phyloP scores from a whole-genome alignment of 2,888 invertebrate species.

The Campoplex nolae region DNA sequence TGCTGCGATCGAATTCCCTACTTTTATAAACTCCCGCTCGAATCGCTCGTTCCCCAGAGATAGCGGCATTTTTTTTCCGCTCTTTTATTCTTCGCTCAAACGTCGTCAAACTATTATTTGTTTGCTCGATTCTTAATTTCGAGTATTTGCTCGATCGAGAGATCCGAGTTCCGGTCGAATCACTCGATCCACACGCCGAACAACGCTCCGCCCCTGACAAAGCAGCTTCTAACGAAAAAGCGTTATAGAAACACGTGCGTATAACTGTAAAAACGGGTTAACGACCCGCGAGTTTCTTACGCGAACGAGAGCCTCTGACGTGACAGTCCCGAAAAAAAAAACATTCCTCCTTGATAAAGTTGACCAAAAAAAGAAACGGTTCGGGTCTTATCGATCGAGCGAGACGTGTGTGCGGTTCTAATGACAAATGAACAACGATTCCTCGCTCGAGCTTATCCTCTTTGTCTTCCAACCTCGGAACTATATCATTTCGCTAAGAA shows the following conservation, averaged over 20 bases:
- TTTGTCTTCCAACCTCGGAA: constrained; percentile 56
- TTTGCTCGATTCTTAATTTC: background rate
- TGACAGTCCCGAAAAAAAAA: constrained; percentile 52
- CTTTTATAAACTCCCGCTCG: background rate
- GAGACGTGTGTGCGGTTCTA: constrained; percentile 31
- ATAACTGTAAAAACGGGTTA: constrained; percentile 62
- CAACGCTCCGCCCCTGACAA: background rate
- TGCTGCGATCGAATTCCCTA: constrained; percentile 48
- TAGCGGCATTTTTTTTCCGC: background rate
- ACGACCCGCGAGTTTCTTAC: constrained; percentile 55
- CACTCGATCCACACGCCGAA: background rate
- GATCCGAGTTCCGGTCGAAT: background rate
- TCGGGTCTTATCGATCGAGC: constrained; percentile 63
- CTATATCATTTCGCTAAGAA: background rate
- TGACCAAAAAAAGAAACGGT: constrained; percentile 46
- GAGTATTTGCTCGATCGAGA: background rate
- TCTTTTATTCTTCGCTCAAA: background rate
- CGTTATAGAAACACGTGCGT: background rate
- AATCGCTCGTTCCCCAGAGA: background rate
- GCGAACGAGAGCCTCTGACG: constrained; percentile 20
- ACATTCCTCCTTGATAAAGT: constrained; percentile 52
- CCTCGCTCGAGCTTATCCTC: no score
- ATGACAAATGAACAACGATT: background rate
- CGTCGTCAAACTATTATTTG: background rate
- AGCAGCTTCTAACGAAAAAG: background rate